Base-by-base conservation (phyloP, 2,113 vertebrate species). In the Austrofundulus limnaeus region DNA sequence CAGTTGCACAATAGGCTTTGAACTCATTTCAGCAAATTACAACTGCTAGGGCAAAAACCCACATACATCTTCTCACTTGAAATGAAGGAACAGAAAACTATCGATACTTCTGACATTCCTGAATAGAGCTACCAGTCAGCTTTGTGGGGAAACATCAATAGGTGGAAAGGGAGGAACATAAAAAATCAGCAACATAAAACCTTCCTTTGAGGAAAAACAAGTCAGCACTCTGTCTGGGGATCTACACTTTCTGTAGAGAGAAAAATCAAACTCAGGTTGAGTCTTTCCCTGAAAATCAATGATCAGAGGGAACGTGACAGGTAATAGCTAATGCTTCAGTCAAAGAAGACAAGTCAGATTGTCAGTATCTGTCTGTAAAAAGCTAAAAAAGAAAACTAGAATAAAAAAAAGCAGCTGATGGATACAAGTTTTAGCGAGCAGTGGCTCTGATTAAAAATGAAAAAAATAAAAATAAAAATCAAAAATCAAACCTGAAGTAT, bases 201-300 rank as follows among this genome's bases (percentile, higher is more conserved):
- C 17, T 60, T 66, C 76, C 77, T 69, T 15, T 2, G 23, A 61
- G 76, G 25, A 13, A 64, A 50, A 62, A 47, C 11, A 43, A 66
- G 70, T 85, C 85, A 85, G 80, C 83, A 71, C 14, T 70, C 37
- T 72, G 66, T 38, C 37, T 57, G 38, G 38, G 23, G 28, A 52
- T 24, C 25, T 11, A 49, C 54, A 38, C 64, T 61, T 60, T 71
- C 31, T 37, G 39, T 42, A 5, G 47, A 78, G 48, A 66, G 50
- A 66, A 73, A n/a, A 82, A 80, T 73, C 66, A 58, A 77, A 71
- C 21, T 23, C 61, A 54, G n/a, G 59, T 72, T 46, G 68, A 62
- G 63, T 67, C 19, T 41, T 67, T 69, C 46, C 43, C 20, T 23
- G 31, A 24, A 52, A 61, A 83, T 85, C 73, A 1, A 83, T 78